phyloP scores from a whole-genome alignment of 2,113 vertebrate species.

The Neogale vison region DNA sequence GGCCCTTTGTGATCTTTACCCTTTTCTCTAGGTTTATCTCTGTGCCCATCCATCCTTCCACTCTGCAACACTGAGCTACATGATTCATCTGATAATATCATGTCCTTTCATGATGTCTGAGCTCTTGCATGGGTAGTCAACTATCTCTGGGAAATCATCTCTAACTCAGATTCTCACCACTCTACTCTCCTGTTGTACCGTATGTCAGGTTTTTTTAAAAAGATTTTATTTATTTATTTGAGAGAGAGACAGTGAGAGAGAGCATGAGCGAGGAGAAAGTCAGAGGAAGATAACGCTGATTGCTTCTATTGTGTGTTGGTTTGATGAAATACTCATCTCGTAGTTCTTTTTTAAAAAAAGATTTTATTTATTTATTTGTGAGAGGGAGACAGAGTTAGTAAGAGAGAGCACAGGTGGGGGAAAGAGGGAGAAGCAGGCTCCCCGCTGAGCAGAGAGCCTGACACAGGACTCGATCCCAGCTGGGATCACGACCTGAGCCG shows the following conservation, averaged over 20 bases:
- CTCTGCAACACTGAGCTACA: background rate
- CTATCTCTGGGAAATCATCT: background rate
- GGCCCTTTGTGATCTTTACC: background rate
- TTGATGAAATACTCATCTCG: slow-evolving; percentile 15
- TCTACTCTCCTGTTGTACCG: background rate
- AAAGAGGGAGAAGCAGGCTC: too few species aligned
- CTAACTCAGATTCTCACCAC: background rate
- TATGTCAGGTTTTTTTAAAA: too few species aligned
- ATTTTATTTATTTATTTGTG: too few species aligned
- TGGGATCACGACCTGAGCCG: too few species aligned
- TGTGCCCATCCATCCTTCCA: background rate
- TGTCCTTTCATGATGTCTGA: background rate
- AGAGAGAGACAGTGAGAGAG: too few species aligned
- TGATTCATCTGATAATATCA: background rate
- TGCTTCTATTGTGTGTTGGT: background rate
- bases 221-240: too few species aligned
- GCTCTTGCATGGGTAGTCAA: background rate
- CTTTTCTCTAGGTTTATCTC: background rate
- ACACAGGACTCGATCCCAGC: too few species aligned
- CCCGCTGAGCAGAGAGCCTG: too few species aligned
- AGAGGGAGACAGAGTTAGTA: too few species aligned
- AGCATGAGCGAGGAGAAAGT: too few species aligned
- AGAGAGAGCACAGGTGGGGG: too few species aligned
- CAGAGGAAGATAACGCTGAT: too few species aligned
- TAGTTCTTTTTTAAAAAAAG: background rate